Conservation (phyloP, 2,888 invertebrate species). For the Leptodirus hochenwartii region DNA sequence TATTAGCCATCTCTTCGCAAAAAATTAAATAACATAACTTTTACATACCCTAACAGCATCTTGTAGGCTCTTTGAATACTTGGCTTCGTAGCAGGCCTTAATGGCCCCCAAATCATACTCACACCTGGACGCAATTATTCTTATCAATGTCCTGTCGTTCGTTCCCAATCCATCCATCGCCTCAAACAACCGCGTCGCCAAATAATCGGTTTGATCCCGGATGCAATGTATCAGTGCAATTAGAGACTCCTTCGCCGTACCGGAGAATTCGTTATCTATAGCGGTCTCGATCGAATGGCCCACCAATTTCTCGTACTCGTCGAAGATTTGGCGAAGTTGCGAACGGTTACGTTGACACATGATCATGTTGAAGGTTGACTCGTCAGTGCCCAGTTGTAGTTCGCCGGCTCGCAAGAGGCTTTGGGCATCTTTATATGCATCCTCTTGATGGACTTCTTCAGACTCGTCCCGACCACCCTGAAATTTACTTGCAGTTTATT, state of each 20-base stretch:
- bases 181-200: slow-evolving; percentile 68
- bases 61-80: slow-evolving; percentile 58
- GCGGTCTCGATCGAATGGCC: slow-evolving; percentile 65
- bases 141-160: slow-evolving; percentile 68
- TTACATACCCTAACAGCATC: slow-evolving; percentile 55
- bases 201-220: slow-evolving; percentile 58
- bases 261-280: slow-evolving; percentile 60
- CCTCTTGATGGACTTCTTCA: slow-evolving; percentile 46
- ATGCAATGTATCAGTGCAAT: slow-evolving; percentile 54
- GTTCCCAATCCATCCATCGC: slow-evolving; percentile 84
- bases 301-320: slow-evolving; percentile 56
- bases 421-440: slow-evolving; percentile 67
- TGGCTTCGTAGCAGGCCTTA: slow-evolving; percentile 52
- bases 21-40: not conserved
- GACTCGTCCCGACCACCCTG: slow-evolving; percentile 68
- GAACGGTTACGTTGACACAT: slow-evolving; percentile 59
- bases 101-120: slow-evolving; percentile 76
- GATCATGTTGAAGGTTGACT: slow-evolving; percentile 67
- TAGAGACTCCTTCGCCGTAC: slow-evolving; percentile 59
- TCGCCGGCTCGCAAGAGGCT: slow-evolving; percentile 58
- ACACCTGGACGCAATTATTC: slow-evolving; percentile 65
- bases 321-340: slow-evolving; percentile 35
- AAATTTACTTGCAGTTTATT: slow-evolving; percentile 6
- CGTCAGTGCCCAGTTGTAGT: slow-evolving; percentile 58
- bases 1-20: not conserved